phyloP scores from a whole-genome alignment of 2,888 invertebrate species.

The Cybosia mesomella region DNA sequence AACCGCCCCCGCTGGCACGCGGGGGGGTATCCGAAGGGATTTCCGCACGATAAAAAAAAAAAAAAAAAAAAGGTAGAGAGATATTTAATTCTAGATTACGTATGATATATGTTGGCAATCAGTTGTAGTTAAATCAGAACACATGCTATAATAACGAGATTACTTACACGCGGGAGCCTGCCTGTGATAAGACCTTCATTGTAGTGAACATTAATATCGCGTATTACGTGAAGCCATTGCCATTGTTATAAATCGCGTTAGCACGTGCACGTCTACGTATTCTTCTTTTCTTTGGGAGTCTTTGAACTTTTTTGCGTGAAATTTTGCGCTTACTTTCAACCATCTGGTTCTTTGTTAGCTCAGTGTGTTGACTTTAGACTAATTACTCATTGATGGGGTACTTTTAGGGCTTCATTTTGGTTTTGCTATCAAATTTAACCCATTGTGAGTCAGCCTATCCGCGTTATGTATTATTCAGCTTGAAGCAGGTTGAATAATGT shows the following conservation, averaged over 20 bases:
- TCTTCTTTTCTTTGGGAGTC: slow-evolving; percentile 10
- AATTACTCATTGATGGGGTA: background rate
- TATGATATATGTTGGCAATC: background rate
- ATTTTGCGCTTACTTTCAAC: background rate
- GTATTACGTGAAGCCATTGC: slow-evolving; percentile 36
- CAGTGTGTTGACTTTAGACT: slow-evolving; percentile 6
- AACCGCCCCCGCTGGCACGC: no score
- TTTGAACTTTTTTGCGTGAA: slow-evolving; percentile 12
- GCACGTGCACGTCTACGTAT: slow-evolving; percentile 16
- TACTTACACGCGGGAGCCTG: slow-evolving; percentile 1
- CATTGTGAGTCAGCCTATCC: background rate
- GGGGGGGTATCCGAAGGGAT: no score
- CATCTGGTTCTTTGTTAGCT: background rate
- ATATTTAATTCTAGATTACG: no score
- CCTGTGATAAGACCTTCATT: slow-evolving; percentile 18
- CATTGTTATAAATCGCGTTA: slow-evolving; percentile 48
- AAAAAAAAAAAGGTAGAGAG: no score
- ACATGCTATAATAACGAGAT: slow-evolving; percentile 7
- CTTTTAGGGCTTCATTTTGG: background rate
- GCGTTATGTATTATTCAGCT: background rate
- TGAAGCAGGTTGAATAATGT: background rate
- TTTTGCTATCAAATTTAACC: background rate
- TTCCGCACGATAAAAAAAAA: no score
- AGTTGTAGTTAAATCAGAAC: background rate
- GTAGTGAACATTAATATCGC: slow-evolving; percentile 25